These are phyloP conservation scores for Sitta carolinensis DNA, from an alignment of 2,797 vertebrate species.

Conservation along the genomic window DNA sequence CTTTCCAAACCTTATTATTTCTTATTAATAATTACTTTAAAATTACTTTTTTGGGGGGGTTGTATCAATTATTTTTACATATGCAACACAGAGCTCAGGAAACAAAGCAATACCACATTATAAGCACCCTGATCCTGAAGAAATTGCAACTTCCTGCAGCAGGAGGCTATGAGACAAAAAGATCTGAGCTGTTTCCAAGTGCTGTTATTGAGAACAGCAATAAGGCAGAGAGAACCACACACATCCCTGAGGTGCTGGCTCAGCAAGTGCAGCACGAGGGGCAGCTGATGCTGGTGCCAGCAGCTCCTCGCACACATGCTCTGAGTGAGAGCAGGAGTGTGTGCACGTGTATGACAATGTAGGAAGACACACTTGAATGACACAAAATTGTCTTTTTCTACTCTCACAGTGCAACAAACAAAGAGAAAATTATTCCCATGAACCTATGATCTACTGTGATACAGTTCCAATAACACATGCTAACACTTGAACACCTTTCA, in stretches of 20 bases:
- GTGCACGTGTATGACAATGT: fast-evolving
- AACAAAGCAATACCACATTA: neutral
- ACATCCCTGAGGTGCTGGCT: neutral
- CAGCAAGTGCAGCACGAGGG: neutral
- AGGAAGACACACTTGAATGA: neutral
- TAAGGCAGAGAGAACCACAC: neutral
- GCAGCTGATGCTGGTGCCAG: neutral
- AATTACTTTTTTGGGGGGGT: neutral
- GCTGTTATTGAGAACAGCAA: neutral
- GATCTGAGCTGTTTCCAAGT: neutral
- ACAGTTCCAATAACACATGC: neutral
- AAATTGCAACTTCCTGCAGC: neutral
- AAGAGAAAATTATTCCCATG: neutral
- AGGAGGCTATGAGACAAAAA: neutral
- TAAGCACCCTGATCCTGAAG: neutral
- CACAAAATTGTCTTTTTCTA: neutral
- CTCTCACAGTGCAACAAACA: neutral
- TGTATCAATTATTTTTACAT: neutral
- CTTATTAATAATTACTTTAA: neutral
- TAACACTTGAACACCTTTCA: neutral
- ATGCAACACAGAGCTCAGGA: neutral
- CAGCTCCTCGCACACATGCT: neutral
- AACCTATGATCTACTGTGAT: neutral
- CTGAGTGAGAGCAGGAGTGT: neutral
- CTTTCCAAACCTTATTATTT: neutral